Conservation (phyloP, 2,888 invertebrate species). For the Dynastes tityus region DNA sequence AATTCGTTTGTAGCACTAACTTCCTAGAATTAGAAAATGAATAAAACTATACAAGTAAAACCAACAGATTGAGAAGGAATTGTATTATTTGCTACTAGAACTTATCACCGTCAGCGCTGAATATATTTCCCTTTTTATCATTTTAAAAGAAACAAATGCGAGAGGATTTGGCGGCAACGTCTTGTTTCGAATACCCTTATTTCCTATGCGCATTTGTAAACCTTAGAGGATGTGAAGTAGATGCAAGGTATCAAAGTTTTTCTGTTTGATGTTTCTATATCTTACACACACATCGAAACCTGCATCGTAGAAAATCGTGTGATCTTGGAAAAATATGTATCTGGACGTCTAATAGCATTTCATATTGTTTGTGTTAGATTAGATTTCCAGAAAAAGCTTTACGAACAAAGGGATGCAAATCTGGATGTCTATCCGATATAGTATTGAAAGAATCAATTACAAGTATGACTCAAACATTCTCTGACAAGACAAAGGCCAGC, state of each 20-base stretch:
- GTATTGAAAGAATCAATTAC: too few species aligned
- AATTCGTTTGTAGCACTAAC: too few species aligned
- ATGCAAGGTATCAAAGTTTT: slow-evolving; percentile 16
- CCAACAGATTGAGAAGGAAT: too few species aligned
- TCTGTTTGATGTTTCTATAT: slow-evolving; percentile 1
- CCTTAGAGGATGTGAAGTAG: slow-evolving; percentile 19
- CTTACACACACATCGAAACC: not conserved
- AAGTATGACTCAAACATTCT: too few species aligned
- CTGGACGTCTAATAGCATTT: not conserved
- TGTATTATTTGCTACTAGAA: too few species aligned
- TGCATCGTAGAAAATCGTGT: not conserved
- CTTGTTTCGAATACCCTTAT: slow-evolving; percentile 27
- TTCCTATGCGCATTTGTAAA: slow-evolving; percentile 39
- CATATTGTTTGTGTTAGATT: not conserved
- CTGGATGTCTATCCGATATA: too few species aligned
- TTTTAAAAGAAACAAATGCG: slow-evolving; percentile 35
- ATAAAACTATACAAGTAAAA: too few species aligned
- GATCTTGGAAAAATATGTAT: not conserved
- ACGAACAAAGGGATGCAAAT: not conserved
- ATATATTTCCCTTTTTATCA: slow-evolving; percentile 22
- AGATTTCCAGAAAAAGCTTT: not conserved
- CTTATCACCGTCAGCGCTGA: not conserved
- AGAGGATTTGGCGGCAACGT: slow-evolving; percentile 26
- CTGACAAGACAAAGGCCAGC: too few species aligned
- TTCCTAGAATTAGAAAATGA: too few species aligned